phyloP scores from a whole-genome alignment of 1,140 invertebrate genomes.

The Cydia amplana region DNA sequence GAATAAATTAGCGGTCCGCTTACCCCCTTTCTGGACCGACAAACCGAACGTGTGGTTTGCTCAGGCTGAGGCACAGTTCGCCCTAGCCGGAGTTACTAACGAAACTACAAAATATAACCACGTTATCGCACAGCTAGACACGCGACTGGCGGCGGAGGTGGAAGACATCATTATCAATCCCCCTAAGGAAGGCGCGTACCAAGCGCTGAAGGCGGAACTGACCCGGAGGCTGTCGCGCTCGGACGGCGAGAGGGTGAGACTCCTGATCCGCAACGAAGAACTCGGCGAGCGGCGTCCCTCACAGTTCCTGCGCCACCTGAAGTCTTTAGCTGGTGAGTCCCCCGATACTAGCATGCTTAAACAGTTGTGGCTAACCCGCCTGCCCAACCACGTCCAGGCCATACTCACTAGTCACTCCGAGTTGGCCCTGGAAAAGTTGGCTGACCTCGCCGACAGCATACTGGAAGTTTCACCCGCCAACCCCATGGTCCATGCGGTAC shows the following conservation, averaged over 20 bases:
- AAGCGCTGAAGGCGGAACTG: not conserved
- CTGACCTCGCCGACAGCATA: not conserved
- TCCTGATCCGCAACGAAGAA: constrained; percentile 37
- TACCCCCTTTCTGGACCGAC: constrained; percentile 30
- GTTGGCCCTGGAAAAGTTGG: constrained; percentile 32
- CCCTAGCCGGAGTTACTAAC: not conserved
- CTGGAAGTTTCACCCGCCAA: too few relatives aligned
- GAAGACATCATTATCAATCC: constrained; percentile 15
- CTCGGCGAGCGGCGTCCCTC: constrained; percentile 47
- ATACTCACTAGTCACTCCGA: constrained; percentile 26
- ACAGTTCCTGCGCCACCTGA: constrained; percentile 45
- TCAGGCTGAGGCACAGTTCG: constrained; percentile 26
- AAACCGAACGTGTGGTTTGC: constrained; percentile 26
- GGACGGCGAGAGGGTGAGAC: constrained; percentile 33
- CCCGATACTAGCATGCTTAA: not conserved
- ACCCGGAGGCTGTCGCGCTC: constrained; percentile 34
- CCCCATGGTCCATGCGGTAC: too few relatives aligned
- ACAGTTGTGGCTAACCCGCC: constrained; percentile 19
- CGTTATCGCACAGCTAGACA: not conserved
- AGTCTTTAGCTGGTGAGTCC: constrained; percentile 25
- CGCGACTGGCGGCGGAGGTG: not conserved
- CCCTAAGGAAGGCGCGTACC: not conserved
- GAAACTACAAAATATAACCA: constrained; percentile 14
- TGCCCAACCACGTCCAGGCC: constrained; percentile 25
- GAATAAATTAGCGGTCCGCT: too few relatives aligned